These are phyloP conservation scores for Chroicocephalus ridibundus DNA, from an alignment of 2,113 vertebrate species.

Conservation along the genomic window DNA sequence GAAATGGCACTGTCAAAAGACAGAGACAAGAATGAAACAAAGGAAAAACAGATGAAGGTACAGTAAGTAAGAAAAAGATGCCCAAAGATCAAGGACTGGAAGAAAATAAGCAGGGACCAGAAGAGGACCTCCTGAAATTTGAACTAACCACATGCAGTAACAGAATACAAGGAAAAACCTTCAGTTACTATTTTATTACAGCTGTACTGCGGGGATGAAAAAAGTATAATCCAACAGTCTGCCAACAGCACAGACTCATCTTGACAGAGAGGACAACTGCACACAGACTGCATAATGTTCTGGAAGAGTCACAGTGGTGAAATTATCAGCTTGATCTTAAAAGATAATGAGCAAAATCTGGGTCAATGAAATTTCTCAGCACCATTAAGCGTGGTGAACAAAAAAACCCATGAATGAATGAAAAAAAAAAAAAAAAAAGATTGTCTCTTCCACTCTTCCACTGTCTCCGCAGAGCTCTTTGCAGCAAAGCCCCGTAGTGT, in stretches of 20 bases:
- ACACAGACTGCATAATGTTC: neutral
- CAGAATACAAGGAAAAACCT: neutral
- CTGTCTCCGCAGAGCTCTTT: neutral
- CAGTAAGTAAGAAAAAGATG: neutral
- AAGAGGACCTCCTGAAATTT: neutral
- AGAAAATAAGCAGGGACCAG: neutral
- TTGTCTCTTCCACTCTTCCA: neutral
- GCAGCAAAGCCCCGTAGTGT: neutral
- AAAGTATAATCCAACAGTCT: neutral
- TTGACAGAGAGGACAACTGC: neutral
- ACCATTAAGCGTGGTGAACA: neutral
- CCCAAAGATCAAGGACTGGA: neutral
- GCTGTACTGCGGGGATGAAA: neutral
- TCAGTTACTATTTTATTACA: neutral
- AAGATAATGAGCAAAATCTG: neutral
- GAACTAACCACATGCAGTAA: neutral
- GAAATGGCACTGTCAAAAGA: neutral
- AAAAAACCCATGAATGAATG: rapidly evolving
- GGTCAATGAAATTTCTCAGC: neutral
- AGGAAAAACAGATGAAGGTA: neutral
- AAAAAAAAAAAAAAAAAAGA: neutral
- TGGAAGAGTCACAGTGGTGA: neutral
- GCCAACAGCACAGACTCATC: neutral
- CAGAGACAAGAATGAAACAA: neutral
- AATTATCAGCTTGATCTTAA: neutral